Evolutionary conservation across 1,140 invertebrate genomes (phyloP).

Genomic region (Glossosoma conforme): DNA sequence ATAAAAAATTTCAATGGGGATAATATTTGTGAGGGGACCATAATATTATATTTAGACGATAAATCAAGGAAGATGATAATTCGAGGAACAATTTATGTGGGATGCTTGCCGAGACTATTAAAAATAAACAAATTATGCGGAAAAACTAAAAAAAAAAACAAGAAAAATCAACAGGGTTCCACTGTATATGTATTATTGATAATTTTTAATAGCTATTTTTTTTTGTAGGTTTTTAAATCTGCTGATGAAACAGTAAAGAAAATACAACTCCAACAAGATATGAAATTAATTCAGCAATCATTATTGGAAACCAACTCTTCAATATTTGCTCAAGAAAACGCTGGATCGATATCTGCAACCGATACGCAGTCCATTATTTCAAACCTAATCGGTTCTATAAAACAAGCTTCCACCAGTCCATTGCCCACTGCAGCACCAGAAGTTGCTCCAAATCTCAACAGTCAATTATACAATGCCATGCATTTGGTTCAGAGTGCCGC

Average conservation of each 20-base stretch:
- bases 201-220: background rate
- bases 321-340: background rate
- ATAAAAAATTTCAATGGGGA: too few relatives aligned
- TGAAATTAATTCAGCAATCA: conserved; percentile 22
- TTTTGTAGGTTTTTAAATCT: conserved; percentile 26
- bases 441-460: too few relatives aligned
- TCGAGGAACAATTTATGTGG: background rate
- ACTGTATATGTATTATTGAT: conserved; percentile 1
- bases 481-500: too few relatives aligned
- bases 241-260: conserved; percentile 28
- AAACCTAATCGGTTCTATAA: conserved; percentile 13
- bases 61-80: too few relatives aligned
- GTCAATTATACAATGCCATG: too few relatives aligned
- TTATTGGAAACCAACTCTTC: conserved; percentile 12
- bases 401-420: too few relatives aligned
- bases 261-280: conserved; percentile 24
- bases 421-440: too few relatives aligned
- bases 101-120: background rate
- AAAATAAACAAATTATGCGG: background rate
- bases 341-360: background rate
- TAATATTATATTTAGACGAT: too few relatives aligned
- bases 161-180: background rate
- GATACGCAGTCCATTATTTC: conserved; percentile 18
- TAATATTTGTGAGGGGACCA: too few relatives aligned
- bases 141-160: background rate